Evolutionary conservation across 2,113 vertebrate species (phyloP).

Genomic region (Phoenicopterus ruber): DNA sequence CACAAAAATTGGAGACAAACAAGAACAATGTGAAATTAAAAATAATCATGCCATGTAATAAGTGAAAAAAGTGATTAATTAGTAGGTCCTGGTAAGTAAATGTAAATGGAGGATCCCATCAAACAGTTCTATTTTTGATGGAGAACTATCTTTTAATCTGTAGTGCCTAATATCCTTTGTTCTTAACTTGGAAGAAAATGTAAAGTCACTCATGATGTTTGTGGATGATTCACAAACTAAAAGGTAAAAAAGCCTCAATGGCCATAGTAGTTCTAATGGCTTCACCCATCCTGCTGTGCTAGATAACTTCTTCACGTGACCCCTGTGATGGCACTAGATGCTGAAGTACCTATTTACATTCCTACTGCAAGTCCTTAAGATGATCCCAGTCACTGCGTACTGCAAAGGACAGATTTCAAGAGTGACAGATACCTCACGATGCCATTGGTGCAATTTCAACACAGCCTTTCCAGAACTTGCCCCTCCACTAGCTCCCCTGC

Average conservation of each 20-base stretch:
- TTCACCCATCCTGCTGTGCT: not conserved
- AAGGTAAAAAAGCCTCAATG: not conserved
- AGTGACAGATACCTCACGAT: not conserved
- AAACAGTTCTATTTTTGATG: not conserved
- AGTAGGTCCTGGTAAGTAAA: not conserved
- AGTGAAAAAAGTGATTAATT: not conserved
- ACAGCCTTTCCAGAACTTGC: not conserved
- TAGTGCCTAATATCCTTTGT: not conserved
- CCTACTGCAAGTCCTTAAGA: not conserved
- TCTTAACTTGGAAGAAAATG: not conserved
- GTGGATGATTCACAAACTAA: not conserved
- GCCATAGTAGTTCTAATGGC: not conserved
- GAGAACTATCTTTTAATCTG: not conserved
- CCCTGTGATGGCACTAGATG: not conserved
- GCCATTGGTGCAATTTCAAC: not conserved
- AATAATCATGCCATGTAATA: not conserved
- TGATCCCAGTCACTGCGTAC: not conserved
- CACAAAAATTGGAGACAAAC: not conserved
- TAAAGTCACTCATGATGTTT: not conserved
- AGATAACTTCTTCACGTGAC: not conserved
- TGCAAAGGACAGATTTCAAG: not conserved
- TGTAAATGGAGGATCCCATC: not conserved
- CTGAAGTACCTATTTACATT: not conserved
- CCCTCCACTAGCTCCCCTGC: not conserved
- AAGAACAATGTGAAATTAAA: not conserved